Evolutionary conservation across 2,888 invertebrate species (phyloP).

Genomic region (Cyrtodaria siliqua): DNA sequence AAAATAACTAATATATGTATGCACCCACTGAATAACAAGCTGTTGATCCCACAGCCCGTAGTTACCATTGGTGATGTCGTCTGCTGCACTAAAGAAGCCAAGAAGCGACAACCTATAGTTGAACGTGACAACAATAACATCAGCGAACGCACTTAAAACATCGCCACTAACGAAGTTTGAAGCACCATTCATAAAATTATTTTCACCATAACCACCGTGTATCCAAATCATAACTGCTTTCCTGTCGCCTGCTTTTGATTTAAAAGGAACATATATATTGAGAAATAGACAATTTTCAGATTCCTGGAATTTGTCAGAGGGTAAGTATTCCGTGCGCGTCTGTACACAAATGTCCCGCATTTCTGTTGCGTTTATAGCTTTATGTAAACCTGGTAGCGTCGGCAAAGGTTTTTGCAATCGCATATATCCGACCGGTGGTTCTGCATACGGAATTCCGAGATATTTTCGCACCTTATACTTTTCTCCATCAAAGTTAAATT

Average conservation of each 20-base stretch:
- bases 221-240: neutral
- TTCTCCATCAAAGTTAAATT: neutral
- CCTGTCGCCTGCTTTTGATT: neutral
- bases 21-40: neutral
- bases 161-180: neutral
- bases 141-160: constrained; percentile 2
- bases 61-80: neutral
- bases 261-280: neutral
- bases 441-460: constrained; percentile 6
- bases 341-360: neutral
- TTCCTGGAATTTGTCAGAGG: neutral
- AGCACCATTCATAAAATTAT: neutral
- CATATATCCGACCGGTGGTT: too few species aligned
- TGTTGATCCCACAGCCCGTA: constrained; percentile 12
- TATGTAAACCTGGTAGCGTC: too few species aligned
- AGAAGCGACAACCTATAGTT: constrained; percentile 9
- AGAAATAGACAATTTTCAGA: constrained; percentile 12
- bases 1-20: neutral
- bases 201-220: neutral
- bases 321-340: neutral
- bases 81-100: neutral
- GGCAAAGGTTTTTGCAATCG: too few species aligned
- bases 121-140: constrained; percentile 10
- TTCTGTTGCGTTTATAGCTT: too few species aligned
- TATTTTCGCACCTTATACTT: constrained; percentile 1